Conservation (phyloP, 2,113 vertebrate species). For the Alligator mississippiensis region DNA sequence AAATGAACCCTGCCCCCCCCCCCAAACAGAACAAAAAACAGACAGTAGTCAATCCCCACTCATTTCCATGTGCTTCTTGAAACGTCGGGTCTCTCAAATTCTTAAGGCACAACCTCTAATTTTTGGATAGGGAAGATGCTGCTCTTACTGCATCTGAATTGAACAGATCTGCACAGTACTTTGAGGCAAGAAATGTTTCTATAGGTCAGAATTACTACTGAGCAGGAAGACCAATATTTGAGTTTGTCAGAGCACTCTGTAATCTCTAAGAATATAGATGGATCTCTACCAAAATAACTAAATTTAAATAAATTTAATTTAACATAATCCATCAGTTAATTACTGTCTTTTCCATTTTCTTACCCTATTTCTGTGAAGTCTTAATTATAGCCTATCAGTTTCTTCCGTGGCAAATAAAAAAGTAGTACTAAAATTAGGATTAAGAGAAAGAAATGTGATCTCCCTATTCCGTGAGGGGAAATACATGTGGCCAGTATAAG, state of each 20-base stretch:
- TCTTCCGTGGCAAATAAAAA: neutral
- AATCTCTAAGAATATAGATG: neutral
- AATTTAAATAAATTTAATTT: slow-evolving; percentile 20
- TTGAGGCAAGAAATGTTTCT: neutral
- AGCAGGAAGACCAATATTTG: neutral
- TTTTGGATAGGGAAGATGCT: neutral
- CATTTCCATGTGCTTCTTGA: neutral
- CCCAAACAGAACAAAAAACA: neutral
- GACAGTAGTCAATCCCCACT: accelerated
- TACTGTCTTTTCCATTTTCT: neutral
- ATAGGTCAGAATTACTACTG: neutral
- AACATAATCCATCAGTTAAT: neutral
- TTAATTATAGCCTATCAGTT: neutral
- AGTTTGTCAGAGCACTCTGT: neutral
- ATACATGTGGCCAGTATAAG: neutral
- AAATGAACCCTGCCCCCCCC: too few species aligned
- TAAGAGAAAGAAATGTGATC: neutral
- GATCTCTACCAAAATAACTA: neutral
- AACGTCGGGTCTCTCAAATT: neutral
- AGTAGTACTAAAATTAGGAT: neutral
- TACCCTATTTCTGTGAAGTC: neutral
- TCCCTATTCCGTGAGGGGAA: neutral
- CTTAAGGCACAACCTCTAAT: neutral
- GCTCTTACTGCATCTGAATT: slow-evolving; percentile 1
- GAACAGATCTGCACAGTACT: neutral